A percentile compares a stretch with the other conserved stretches of the same genome.
Conservation (phyloP, 1,140 invertebrate species). For the Zelostemma sp. region DNA sequence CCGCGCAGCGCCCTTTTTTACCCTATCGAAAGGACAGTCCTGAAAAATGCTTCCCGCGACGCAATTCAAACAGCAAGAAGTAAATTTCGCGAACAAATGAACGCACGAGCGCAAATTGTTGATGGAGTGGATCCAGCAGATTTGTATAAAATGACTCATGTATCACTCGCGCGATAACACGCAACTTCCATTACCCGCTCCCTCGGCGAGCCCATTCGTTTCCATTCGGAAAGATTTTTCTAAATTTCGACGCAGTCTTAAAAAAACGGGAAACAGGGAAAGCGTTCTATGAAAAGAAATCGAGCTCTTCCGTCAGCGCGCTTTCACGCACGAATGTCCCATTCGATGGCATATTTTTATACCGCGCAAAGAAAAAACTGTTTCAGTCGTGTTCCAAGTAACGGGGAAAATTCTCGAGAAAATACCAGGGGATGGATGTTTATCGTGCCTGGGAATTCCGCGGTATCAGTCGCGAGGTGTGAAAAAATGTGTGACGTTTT, state of each 20-base stretch:
- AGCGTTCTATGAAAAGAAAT: constrained; percentile 1
- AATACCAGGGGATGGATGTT: constrained; percentile 6
- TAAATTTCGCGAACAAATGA: background rate
- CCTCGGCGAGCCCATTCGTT: constrained; percentile 34
- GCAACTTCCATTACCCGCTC: constrained; percentile 46
- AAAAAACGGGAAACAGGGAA: constrained; percentile 6
- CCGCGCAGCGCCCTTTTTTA: too few relatives aligned
- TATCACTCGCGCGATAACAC: constrained; percentile 43
- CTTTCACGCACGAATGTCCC: background rate
- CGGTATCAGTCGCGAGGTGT: constrained; percentile 33
- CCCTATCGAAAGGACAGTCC: too few relatives aligned
- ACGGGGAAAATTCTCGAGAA: constrained; percentile 39
- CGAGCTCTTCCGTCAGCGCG: constrained; percentile 6
- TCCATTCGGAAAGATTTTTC: constrained; percentile 42
- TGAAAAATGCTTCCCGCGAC: too few relatives aligned
- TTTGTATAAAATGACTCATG: constrained; percentile 10
- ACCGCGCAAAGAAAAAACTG: too few relatives aligned
- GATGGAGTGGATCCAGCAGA: background rate
- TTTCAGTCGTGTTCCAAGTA: constrained; percentile 9
- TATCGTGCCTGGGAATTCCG: constrained; percentile 39
- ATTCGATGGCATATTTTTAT: too few relatives aligned
- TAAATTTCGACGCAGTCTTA: constrained; percentile 21
- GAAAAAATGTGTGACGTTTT: too few relatives aligned
- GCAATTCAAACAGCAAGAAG: background rate
- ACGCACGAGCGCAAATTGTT: background rate